Evolutionary conservation across 2,113 vertebrate species (phyloP).

Genomic region (Callorhinus ursinus): DNA sequence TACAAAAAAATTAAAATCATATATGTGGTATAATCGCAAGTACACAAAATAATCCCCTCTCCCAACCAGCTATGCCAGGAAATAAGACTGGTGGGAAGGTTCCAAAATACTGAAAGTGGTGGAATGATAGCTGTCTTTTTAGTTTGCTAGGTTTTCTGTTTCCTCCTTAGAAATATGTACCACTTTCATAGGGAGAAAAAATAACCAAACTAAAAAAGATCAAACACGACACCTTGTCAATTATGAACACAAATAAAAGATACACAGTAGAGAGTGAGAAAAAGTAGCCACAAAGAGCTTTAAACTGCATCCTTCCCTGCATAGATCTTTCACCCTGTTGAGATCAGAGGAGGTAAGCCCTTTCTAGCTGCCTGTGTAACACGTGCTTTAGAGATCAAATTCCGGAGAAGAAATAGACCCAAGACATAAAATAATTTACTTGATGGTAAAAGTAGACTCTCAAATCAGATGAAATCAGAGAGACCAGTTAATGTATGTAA

Average conservation of each 20-base stretch:
- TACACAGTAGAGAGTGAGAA: background rate
- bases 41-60: background rate
- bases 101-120: background rate
- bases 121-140: background rate
- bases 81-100: background rate
- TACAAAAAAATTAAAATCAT: background rate
- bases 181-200: slow-evolving; percentile 31
- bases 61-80: background rate
- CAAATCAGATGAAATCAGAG: background rate
- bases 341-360: slow-evolving; percentile 38
- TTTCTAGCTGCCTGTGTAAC: slow-evolving; percentile 15
- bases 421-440: slow-evolving; percentile 51
- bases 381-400: slow-evolving; percentile 53
- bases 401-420: background rate
- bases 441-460: background rate
- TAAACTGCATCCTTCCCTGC: background rate
- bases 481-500: background rate
- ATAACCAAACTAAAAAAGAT: slow-evolving; percentile 56
- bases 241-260: slow-evolving; percentile 67
- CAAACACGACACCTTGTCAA: slow-evolving; percentile 59
- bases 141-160: background rate
- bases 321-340: background rate
- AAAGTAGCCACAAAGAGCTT: background rate
- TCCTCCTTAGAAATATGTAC: background rate
- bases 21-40: background rate